These are phyloP conservation scores for Pseudoips prasinana DNA, from an alignment of 2,888 invertebrate species.

Conservation along the genomic window DNA sequence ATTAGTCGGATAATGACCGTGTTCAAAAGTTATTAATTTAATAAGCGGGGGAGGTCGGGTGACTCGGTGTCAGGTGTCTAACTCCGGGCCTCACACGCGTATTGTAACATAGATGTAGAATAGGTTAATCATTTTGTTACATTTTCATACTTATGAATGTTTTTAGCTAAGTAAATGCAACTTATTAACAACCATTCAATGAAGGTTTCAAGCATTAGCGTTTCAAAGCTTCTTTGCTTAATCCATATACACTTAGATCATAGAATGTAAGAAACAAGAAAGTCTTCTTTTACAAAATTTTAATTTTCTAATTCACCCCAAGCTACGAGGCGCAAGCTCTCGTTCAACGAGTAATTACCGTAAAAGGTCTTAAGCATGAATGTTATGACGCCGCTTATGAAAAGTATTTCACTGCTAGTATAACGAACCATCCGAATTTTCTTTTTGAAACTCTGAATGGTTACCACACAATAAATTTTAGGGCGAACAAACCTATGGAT, in stretches of 20 bases:
- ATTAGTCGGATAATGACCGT: slow-evolving; percentile 76
- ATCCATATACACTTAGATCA: slow-evolving; percentile 31
- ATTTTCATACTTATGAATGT: neutral
- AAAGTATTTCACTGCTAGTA: slow-evolving; percentile 69
- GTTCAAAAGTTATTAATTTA: slow-evolving; percentile 79
- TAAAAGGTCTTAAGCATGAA: slow-evolving; percentile 79
- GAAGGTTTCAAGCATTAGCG: too few relatives aligned
- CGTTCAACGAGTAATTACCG: slow-evolving; percentile 68
- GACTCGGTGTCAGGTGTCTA: slow-evolving; percentile 52
- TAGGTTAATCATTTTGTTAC: neutral
- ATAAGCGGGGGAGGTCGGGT: slow-evolving; percentile 68
- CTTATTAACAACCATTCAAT: too few relatives aligned
- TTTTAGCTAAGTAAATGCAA: too few relatives aligned
- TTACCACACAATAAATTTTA: slow-evolving; percentile 68
- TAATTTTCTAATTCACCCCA: slow-evolving; percentile 74
- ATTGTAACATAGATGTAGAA: slow-evolving; percentile 6
- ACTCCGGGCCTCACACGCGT: slow-evolving; percentile 19
- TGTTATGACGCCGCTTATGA: slow-evolving; percentile 80
- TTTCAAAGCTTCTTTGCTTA: neutral
- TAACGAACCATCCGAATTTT: slow-evolving; percentile 56
- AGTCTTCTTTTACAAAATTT: slow-evolving; percentile 73
- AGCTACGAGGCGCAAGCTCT: slow-evolving; percentile 40
- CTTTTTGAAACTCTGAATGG: slow-evolving; percentile 60
- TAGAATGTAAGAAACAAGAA: slow-evolving; percentile 61
- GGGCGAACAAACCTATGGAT: slow-evolving; percentile 48